Conservation (phyloP, 2,888 invertebrate species). For the Epirrhoe alternata region DNA sequence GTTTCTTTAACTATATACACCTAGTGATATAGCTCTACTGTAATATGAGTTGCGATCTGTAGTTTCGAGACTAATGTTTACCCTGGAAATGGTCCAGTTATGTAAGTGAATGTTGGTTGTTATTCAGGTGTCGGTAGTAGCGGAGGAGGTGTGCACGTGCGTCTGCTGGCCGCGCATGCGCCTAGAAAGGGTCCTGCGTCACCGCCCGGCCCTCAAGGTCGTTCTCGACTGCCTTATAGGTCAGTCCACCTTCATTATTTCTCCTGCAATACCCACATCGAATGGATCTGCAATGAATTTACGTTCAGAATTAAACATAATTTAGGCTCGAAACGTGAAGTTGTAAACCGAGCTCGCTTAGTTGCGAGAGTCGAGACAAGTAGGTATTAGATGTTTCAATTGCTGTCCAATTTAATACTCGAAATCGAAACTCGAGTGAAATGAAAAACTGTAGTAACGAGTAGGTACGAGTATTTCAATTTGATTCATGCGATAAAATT, state of each 20-base stretch:
- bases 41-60: not conserved
- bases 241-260: slow-evolving; percentile 59
- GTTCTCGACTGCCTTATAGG: slow-evolving; percentile 92
- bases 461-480: too few species aligned
- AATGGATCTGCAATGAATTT: slow-evolving; percentile 12
- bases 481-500: too few species aligned
- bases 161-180: slow-evolving; percentile 92
- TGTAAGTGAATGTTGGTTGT: slow-evolving; percentile 33
- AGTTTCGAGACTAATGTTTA: slow-evolving; percentile 4
- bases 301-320: slow-evolving; percentile 12
- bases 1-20: slow-evolving; percentile 10
- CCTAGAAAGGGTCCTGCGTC: slow-evolving; percentile 89
- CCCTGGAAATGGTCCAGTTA: slow-evolving; percentile 19
- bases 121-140: slow-evolving; percentile 89
- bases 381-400: slow-evolving; percentile 15
- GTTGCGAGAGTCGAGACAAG: not conserved
- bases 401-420: slow-evolving; percentile 22
- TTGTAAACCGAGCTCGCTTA: slow-evolving; percentile 10
- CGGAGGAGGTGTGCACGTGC: slow-evolving; percentile 91
- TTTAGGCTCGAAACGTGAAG: not conserved
- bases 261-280: slow-evolving; percentile 8
- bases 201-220: slow-evolving; percentile 90
- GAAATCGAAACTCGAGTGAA: too few species aligned
- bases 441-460: too few species aligned
- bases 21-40: too few species aligned